Percentiles rank a stretch among this genome's conserved stretches.
Conservation (phyloP, 2,888 invertebrate genomes). For the Sisyra terminalis region DNA sequence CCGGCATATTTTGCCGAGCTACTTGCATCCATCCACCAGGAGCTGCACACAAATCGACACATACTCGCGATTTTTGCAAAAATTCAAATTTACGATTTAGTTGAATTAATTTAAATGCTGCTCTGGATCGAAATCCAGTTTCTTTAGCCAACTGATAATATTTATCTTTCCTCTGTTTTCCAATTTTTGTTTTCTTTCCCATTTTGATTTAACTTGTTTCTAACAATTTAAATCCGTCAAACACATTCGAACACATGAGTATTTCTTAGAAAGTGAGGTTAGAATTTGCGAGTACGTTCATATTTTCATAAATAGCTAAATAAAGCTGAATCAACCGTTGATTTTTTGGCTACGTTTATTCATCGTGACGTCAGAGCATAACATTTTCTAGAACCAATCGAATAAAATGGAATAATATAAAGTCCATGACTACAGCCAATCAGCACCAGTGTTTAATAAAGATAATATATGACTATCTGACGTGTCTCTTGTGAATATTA, state of each 20-base stretch:
- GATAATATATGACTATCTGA: conserved; percentile 4
- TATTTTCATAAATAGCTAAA: not conserved
- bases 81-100: conserved; percentile 95
- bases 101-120: conserved; percentile 98
- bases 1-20: conserved; percentile 93
- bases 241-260: conserved; percentile 1
- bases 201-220: conserved; percentile 34
- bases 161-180: conserved; percentile 96
- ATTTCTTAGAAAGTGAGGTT: not conserved
- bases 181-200: conserved; percentile 92
- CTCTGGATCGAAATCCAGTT: conserved; percentile 92
- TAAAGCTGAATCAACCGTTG: not conserved
- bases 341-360: conserved; percentile 1
- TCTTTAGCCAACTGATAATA: conserved; percentile 98
- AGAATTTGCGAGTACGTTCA: not conserved
- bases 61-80: conserved; percentile 87
- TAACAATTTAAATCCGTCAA: not conserved
- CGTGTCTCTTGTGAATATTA: conserved; percentile 2
- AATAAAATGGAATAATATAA: not conserved
- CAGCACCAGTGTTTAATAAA: conserved; percentile 2
- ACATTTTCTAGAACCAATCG: conserved; percentile 3
- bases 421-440: conserved; percentile 1
- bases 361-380: not conserved
- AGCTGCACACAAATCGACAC: conserved; percentile 96
- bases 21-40: conserved; percentile 99